These are phyloP conservation scores for Dicaeum eximium DNA, from an alignment of 2,113 vertebrate genomes.

Conservation along the genomic window DNA sequence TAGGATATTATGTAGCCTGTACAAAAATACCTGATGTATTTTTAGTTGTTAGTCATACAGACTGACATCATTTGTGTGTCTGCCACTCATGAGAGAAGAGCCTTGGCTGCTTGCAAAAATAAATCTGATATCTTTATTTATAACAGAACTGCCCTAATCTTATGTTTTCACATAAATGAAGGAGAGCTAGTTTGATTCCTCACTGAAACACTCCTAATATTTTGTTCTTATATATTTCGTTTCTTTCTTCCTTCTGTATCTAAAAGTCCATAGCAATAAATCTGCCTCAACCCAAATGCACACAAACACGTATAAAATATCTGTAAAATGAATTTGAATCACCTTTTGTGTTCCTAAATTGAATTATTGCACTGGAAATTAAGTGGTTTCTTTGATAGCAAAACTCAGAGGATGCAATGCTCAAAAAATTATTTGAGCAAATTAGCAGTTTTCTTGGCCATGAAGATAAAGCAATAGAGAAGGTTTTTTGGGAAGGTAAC, in stretches of 20 bases:
- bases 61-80: constrained; percentile 67
- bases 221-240: neutral
- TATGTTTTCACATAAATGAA: neutral
- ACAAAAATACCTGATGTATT: constrained; percentile 40
- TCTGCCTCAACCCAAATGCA: neutral
- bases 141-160: neutral
- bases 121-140: constrained; percentile 9
- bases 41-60: constrained; percentile 61
- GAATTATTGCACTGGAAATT: neutral
- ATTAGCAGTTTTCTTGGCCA: neutral
- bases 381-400: neutral
- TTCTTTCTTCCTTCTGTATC: neutral
- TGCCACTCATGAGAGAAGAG: constrained; percentile 43
- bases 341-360: neutral
- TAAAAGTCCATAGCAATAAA: neutral
- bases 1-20: neutral
- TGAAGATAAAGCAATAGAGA: neutral
- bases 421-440: neutral
- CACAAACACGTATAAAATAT: neutral
- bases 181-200: neutral
- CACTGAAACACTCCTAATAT: neutral
- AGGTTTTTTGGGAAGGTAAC: neutral
- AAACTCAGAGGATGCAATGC: neutral
- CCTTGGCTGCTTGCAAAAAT: constrained; percentile 39
- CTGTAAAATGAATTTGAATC: neutral